Evolutionary conservation across 2,113 vertebrate genomes (phyloP).

Genomic region (Tyrannus savana): DNA sequence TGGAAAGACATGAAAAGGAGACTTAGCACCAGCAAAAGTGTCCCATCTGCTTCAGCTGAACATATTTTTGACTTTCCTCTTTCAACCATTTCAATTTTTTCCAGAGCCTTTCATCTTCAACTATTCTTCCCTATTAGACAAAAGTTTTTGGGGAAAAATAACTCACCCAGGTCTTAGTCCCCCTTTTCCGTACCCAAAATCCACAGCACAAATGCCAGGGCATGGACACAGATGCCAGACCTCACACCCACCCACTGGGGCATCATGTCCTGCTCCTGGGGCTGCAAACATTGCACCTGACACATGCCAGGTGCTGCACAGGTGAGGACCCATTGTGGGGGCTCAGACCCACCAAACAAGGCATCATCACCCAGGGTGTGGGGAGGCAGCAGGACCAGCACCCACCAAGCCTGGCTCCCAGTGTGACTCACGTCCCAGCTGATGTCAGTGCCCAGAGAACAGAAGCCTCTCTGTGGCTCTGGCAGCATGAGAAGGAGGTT

Average conservation of each 20-base stretch:
- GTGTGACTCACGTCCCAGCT: neutral
- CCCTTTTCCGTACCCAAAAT: neutral
- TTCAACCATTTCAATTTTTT: neutral
- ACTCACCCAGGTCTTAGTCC: neutral
- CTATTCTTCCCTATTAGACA: neutral
- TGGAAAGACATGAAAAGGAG: neutral
- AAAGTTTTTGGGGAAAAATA: rapidly evolving
- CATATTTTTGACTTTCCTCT: neutral
- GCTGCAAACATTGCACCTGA: rapidly evolving
- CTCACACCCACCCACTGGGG: neutral
- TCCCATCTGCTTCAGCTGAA: neutral
- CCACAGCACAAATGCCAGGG: rapidly evolving
- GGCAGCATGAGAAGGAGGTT: neutral
- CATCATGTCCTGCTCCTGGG: neutral
- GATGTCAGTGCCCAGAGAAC: constrained; percentile 31
- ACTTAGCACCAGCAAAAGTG: neutral
- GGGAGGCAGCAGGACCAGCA: neutral
- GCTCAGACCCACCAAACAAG: rapidly evolving
- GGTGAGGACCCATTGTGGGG: rapidly evolving
- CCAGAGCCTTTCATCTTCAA: neutral
- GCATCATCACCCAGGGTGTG: neutral
- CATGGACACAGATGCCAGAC: rapidly evolving
- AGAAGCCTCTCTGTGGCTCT: constrained; percentile 30
- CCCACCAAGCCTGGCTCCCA: neutral
- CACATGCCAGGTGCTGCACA: rapidly evolving